A percentile compares a stretch with the other conserved stretches of the same genome.
These are phyloP conservation scores for Axea sp. DNA, from an alignment of 2,888 invertebrate species.

Conservation along the genomic window DNA sequence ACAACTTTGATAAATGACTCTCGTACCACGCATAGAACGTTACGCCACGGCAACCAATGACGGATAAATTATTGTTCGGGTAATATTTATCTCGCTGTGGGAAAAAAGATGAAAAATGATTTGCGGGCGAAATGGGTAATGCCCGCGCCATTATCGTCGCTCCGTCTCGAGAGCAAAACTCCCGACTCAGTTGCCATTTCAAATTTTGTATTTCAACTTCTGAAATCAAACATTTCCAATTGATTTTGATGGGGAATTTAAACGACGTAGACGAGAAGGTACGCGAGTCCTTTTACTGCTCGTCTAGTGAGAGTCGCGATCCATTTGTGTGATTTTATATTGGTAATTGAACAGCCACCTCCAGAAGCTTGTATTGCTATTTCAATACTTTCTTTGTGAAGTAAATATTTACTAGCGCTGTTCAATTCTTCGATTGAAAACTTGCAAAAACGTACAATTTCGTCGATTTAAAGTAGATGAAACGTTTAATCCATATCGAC, in stretches of 20 bases:
- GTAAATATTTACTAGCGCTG: too few species aligned
- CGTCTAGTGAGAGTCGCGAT: background rate
- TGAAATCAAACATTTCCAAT: background rate
- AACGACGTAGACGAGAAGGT: too few species aligned
- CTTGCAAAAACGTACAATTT: too few species aligned
- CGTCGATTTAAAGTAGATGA: too few species aligned
- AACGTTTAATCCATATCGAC: too few species aligned
- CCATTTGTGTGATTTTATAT: background rate
- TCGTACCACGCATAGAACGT: conserved; percentile 40
- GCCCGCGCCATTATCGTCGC: conserved; percentile 20
- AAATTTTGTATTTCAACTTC: background rate
- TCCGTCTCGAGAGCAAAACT: conserved; percentile 3
- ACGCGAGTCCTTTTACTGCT: too few species aligned
- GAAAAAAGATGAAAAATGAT: conserved; percentile 47
- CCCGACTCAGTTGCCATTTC: conserved; percentile 3
- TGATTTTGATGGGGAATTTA: background rate
- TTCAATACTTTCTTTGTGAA: conserved; percentile 27
- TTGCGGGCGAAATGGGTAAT: background rate
- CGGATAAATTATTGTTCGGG: conserved; percentile 47
- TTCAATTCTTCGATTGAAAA: too few species aligned
- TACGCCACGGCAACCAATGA: conserved; percentile 42
- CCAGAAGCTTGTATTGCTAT: conserved; percentile 12
- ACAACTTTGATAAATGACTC: conserved; percentile 59
- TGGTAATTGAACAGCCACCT: conserved; percentile 1
- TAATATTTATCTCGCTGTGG: conserved; percentile 30